These are phyloP conservation scores for Agrotis exclamationis DNA, from an alignment of 2,888 invertebrate genomes.

Conservation along the genomic window DNA sequence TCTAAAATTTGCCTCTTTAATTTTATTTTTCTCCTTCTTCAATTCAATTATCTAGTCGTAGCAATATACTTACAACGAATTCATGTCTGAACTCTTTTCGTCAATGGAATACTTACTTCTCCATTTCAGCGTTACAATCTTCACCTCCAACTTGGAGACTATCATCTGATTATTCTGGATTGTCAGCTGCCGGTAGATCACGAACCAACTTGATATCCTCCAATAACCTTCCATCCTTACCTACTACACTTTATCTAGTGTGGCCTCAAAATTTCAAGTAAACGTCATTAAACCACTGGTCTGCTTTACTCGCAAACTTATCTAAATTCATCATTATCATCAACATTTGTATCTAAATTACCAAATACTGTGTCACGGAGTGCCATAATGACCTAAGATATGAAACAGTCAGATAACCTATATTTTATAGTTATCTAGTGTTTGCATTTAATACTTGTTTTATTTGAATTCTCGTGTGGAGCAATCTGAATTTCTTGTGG, in stretches of 20 bases:
- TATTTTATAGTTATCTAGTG: slow-evolving; percentile 44
- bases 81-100: not conserved
- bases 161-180: not conserved
- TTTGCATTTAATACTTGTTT: slow-evolving; percentile 33
- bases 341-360: slow-evolving; percentile 73
- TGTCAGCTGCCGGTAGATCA: not conserved
- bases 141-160: not conserved
- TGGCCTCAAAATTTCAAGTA: slow-evolving; percentile 21
- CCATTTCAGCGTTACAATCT: too few species aligned
- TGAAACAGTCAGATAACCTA: slow-evolving; percentile 67
- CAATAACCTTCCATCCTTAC: too few species aligned
- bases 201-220: not conserved
- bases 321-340: slow-evolving; percentile 64
- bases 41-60: not conserved
- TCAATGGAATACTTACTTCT: slow-evolving; percentile 18
- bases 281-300: slow-evolving; percentile 4
- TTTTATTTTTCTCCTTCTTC: not conserved
- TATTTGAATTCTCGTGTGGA: slow-evolving; percentile 12
- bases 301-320: slow-evolving; percentile 34
- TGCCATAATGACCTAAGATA: slow-evolving; percentile 72
- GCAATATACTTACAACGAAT: not conserved
- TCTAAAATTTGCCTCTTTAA: not conserved
- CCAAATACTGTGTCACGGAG: slow-evolving; percentile 68
- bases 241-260: not conserved
- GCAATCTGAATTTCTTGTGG: not conserved